A percentile compares a stretch with the other conserved stretches of the same genome.
Evolutionary conservation across 1,140 invertebrate genomes (phyloP).

Genomic region (Drosophila bocki): DNA sequence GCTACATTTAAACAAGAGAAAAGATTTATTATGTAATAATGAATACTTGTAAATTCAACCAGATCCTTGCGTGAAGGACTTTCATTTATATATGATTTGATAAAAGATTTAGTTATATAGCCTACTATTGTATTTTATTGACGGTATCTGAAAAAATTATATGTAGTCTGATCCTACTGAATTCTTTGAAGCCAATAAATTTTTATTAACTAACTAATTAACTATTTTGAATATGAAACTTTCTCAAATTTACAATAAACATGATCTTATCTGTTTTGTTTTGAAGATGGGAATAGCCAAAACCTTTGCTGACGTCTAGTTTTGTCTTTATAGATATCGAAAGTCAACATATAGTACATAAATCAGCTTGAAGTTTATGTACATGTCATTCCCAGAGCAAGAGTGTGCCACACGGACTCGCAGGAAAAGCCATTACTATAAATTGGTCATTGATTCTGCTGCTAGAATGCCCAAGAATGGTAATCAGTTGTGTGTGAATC

Average conservation of each 20-base stretch:
- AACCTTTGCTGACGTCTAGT: background rate
- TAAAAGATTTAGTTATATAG: no score
- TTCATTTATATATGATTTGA: background rate
- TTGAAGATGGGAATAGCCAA: background rate
- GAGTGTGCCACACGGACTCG: conserved; percentile 33
- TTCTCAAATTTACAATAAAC: no score
- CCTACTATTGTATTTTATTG: no score
- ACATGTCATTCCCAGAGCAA: conserved; percentile 26
- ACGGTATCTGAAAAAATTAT: no score
- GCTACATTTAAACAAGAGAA: no score
- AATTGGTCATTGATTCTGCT: conserved; percentile 62
- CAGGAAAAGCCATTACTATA: conserved; percentile 58
- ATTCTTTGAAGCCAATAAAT: no score
- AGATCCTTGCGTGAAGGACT: no score
- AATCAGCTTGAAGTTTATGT: conserved; percentile 34
- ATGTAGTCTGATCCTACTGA: no score
- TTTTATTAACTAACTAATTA: no score
- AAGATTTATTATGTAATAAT: no score
- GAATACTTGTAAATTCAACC: no score
- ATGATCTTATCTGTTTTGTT: background rate
- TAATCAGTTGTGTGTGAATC: conserved; percentile 74
- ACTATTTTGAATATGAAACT: no score
- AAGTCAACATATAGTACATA: background rate
- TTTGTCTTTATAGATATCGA: background rate
- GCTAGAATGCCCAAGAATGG: conserved; percentile 63